Conservation (phyloP, 2,797 vertebrate species). For the Tangara arthus region DNA sequence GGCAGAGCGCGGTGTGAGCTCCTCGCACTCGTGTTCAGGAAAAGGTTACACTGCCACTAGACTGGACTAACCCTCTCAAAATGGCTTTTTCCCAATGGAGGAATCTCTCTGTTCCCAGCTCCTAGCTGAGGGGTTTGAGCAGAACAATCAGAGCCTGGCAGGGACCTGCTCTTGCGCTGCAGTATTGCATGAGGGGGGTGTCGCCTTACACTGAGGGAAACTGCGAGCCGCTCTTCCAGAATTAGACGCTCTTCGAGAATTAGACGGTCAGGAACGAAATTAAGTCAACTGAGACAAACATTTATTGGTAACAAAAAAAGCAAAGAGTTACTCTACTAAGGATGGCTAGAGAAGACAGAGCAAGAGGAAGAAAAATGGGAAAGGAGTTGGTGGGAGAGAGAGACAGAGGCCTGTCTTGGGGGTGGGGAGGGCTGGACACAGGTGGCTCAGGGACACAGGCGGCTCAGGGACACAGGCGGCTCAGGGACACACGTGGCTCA, state of each 20-base stretch:
- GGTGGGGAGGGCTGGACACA: not conserved
- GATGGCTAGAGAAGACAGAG: not conserved
- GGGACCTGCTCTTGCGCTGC: fast-evolving
- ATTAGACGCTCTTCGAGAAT: not conserved
- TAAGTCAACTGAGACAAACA: not conserved
- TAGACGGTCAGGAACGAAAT: not conserved
- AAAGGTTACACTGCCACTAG: not conserved
- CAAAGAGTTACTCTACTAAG: not conserved
- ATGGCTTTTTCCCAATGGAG: not conserved
- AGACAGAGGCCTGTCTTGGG: not conserved
- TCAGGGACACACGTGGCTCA: not conserved
- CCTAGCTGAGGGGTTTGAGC: not conserved
- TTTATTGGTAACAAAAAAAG: no score
- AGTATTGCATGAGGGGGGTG: not conserved
- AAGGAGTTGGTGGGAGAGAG: not conserved
- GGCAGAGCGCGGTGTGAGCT: fast-evolving
- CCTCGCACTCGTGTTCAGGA: not conserved
- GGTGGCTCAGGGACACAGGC: not conserved
- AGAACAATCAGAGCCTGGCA: not conserved
- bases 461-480: not conserved
- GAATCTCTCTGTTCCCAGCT: not conserved
- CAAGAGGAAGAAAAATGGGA: not conserved
- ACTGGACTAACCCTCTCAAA: not conserved
- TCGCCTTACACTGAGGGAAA: not conserved
- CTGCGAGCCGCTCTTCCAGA: not conserved